Evolutionary conservation across 2,113 vertebrate genomes (phyloP), one percentile per base, ranked within the genome.

Genomic region (Colinus virginianus): DNA sequence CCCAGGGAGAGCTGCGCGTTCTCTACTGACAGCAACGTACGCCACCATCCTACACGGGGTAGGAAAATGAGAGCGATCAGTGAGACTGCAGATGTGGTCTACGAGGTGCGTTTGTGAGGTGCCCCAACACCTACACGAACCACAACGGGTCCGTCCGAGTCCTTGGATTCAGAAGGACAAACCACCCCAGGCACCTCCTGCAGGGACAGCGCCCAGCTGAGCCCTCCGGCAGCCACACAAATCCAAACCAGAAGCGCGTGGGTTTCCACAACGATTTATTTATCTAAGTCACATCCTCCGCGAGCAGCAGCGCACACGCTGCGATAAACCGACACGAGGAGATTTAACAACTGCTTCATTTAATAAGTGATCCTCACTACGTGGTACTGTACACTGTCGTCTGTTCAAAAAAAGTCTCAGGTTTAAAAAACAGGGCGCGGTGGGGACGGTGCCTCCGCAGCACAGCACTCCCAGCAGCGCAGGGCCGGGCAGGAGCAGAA

Each of bases 281-380:
- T 79, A 56, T 94, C 93, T 64, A 92, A 82, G 93, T 84, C 87
- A 92, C 30, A 69, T 80, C 94, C 80, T 90, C 30, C 32, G 94
- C 76, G 36, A 94, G 95, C 90, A 92, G 95, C 14, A 76, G 94
- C 75, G 96, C 85, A 34, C 63, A 74, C 2, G 93, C 85, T 91
- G 95, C 59, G 97, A 98, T 86, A 96, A 97, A 97, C 3, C 9
- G 94, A 97, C 97, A 97, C 5, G 88, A 97, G 96, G 97, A 74
- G 91, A 90, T 96, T 97, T 97, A 98, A 96, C 97, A 97, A 98
- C 96, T 95, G 97, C 81, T 70, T 97, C 96, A 95, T 98, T 98
- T 98, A 98, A 97, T 98, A 98, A 98, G 97, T 97, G 96, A 97
- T 97, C 97, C 96, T 96, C 90, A 97, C 97, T 97, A 98, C 97